Conservation (phyloP, 2,888 invertebrate species). For the Nemapogon koenigi region DNA sequence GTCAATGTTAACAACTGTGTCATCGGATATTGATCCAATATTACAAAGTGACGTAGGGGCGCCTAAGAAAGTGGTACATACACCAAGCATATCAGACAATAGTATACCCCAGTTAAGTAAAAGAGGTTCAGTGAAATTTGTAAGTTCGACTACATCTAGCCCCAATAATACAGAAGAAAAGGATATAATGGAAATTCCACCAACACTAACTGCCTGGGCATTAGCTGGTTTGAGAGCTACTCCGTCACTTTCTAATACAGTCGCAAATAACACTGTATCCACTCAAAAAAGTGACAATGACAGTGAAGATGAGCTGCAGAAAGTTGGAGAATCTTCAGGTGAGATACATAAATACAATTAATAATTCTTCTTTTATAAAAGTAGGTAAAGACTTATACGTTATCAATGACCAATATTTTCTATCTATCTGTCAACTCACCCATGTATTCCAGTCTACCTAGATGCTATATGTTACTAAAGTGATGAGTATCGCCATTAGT, state of each 20-base stretch:
- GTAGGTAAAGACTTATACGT: background rate
- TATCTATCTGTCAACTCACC: too few species aligned
- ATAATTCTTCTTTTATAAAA: background rate
- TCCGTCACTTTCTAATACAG: conserved; percentile 28
- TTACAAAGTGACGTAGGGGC: conserved; percentile 44
- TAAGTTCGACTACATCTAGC: conserved; percentile 31
- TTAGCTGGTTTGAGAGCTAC: conserved; percentile 51
- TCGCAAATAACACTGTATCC: conserved; percentile 27
- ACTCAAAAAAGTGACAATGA: conserved; percentile 37
- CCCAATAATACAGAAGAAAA: conserved; percentile 25
- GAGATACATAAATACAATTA: conserved; percentile 15
- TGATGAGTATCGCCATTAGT: too few species aligned
- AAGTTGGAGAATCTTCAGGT: conserved; percentile 47
- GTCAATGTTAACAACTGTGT: conserved; percentile 39
- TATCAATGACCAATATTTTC: too few species aligned
- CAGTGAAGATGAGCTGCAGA: conserved; percentile 53
- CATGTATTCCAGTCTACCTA: too few species aligned
- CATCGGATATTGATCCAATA: conserved; percentile 57
- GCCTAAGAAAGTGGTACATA: conserved; percentile 43
- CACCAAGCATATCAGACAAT: conserved; percentile 47
- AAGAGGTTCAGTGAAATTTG: conserved; percentile 54
- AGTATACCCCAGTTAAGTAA: conserved; percentile 55
- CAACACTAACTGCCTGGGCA: conserved; percentile 59
- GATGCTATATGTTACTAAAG: too few species aligned
- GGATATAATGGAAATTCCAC: conserved; percentile 48